Conservation (phyloP, 2,113 vertebrate genomes). For the Otus sunia region DNA sequence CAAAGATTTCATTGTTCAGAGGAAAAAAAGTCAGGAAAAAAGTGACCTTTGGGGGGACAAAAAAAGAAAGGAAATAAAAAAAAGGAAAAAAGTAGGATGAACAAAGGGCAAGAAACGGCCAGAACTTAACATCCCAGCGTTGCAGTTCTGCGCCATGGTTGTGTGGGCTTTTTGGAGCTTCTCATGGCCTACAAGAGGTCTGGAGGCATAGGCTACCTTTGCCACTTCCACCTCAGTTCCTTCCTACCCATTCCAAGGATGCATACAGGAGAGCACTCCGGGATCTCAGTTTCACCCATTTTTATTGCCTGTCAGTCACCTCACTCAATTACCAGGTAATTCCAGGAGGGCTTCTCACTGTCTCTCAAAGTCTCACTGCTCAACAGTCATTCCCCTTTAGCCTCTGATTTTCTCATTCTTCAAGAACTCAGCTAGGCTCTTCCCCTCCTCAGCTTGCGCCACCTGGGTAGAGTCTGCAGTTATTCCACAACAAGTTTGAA, state of each 20-base stretch:
- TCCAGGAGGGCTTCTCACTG: background rate
- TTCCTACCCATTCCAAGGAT: background rate
- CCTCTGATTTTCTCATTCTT: background rate
- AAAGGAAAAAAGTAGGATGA: background rate
- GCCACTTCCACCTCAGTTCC: background rate
- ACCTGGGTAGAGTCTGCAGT: background rate
- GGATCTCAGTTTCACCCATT: background rate
- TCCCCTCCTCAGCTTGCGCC: rapidly evolving
- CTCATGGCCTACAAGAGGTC: background rate
- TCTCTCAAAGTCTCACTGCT: background rate
- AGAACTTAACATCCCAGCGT: background rate
- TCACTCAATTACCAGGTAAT: background rate
- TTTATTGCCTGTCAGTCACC: background rate
- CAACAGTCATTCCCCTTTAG: background rate
- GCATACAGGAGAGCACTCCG: background rate
- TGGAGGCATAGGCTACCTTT: background rate
- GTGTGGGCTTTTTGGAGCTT: background rate
- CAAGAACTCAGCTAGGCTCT: background rate
- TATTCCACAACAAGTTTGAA: background rate
- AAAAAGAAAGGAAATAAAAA: background rate
- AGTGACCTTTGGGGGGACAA: too few species aligned
- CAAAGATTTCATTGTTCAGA: background rate
- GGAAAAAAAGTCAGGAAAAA: background rate
- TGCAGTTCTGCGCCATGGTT: background rate
- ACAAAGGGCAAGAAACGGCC: background rate